Base-by-base conservation (phyloP, 1,140 invertebrate species). In the Phenacoccus solenopsis region DNA sequence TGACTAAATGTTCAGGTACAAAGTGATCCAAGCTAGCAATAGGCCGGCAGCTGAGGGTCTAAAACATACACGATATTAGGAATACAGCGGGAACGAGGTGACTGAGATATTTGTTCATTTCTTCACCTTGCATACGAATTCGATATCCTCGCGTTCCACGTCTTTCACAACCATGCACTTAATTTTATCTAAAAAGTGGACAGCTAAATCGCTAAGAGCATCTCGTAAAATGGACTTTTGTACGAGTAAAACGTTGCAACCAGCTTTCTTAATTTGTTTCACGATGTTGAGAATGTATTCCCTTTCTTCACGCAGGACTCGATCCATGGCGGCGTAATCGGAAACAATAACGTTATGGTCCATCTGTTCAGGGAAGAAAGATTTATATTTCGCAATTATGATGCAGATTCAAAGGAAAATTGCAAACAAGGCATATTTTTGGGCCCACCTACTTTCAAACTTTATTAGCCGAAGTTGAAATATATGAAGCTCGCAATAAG, bases 11-110 rank as follows among this genome's bases (percentile, higher is more conserved):
- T 77, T 99, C 96, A 67, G 96, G 82, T 2, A 87, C 83, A 78
- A 99, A 99, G 79, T 99, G 98, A 83, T 99, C 97, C 56, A 98
- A 79, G 32, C 93, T 97, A n/a, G 97, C 98, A 77, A 99, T 96
- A 3, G 98, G 98, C 69, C 93, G 84, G 79, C 96, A 98, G 22
- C 89, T 89, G 12, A 98, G 81, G 67, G 93, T 94, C 83, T 85
- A 79, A 76, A 68, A 67, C 22, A 71, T 20, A 69, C n/a, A 25
- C 4, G 24, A 56, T 30, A n/a, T 3, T 10, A 68, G 20, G 28
- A 7, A 30, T 13, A 24, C 13, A 21, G 10, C 57, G 10, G n/a
- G 20, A 30, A 22, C 3, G 1, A 70, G 27, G 20, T 1, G 61
- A 59, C 28, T 9, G 0, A 35, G 20, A 16, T 49, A n/a, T 20